Evolutionary conservation across 2,888 invertebrate genomes (phyloP), one percentile per base, ranked within the genome.

Genomic region (Cryptops parisi): DNA sequence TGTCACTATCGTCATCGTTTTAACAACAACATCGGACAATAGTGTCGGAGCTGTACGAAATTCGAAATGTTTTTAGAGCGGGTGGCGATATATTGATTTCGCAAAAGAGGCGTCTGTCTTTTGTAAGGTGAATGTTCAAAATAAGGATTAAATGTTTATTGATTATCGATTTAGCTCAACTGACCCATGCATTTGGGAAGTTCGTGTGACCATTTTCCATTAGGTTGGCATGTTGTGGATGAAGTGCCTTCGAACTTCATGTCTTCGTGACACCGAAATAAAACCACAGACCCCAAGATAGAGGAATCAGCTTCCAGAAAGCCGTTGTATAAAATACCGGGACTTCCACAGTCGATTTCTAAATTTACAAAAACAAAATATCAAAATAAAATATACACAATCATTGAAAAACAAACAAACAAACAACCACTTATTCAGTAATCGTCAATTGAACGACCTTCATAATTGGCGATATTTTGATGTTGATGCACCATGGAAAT

Each of bases 331-430:
- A 98, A 78, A 47, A 84, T 79, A 2, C 91, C 93, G 0, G 96
- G 91, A 62, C 85, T 82, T 0, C 93, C 91, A 71, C 97, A 98
- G 73, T 96, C 89, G 64, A 98, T 94, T 76, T 96, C 97, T 90
- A 74, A n/a, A n/a, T n/a, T n/a, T n/a, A n/a, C n/a, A n/a, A n/a
- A n/a, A n/a, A n/a, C n/a, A n/a, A n/a, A n/a, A n/a, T n/a, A n/a
- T n/a, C n/a, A n/a, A n/a, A n/a, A n/a, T n/a, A n/a, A n/a, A n/a
- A n/a, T n/a, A n/a, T n/a, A n/a, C n/a, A n/a, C n/a, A n/a, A n/a
- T n/a, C n/a, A n/a, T n/a, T n/a, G n/a, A n/a, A n/a, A n/a, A n/a
- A n/a, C n/a, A n/a, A n/a, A n/a, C n/a, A n/a, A n/a, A n/a, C n/a
- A n/a, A n/a, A n/a, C n/a, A n/a, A n/a, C n/a, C n/a, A n/a, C n/a